Conservation (phyloP, 1,140 invertebrate genomes). For the Nephila pilipes region DNA sequence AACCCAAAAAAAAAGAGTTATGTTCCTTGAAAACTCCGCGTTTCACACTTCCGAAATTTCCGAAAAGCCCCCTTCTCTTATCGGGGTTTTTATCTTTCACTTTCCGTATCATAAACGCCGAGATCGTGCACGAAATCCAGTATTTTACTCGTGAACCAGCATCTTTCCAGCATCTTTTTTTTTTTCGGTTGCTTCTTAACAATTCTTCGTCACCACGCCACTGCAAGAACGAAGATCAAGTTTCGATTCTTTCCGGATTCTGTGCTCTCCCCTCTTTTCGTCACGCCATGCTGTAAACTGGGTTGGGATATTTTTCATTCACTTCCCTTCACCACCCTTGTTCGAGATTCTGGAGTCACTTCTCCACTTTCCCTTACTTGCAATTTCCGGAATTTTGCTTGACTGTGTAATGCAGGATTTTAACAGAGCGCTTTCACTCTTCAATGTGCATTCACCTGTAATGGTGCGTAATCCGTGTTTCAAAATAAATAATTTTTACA, state of each 20-base stretch:
- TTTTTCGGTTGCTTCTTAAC: background rate
- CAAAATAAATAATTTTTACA: background rate
- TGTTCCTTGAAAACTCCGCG: background rate
- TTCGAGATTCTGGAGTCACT: background rate
- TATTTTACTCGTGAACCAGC: conserved; percentile 52
- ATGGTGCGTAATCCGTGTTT: background rate
- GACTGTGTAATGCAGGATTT: background rate
- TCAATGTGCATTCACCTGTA: background rate
- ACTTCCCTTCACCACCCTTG: background rate
- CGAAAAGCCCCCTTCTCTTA: background rate
- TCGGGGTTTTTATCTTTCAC: conserved; percentile 44
- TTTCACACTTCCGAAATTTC: background rate
- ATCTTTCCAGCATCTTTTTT: conserved; percentile 12
- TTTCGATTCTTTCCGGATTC: conserved; percentile 16
- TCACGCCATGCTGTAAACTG: conserved; percentile 62
- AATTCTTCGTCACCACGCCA: conserved; percentile 25
- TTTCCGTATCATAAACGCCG: conserved; percentile 65
- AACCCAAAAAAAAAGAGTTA: background rate
- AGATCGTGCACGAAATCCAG: conserved; percentile 61
- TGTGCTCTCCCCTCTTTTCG: background rate
- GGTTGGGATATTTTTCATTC: background rate
- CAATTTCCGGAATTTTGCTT: background rate
- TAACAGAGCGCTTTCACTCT: background rate
- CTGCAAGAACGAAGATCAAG: conserved; percentile 7
- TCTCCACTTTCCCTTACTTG: background rate